Evolutionary conservation across 2,113 vertebrate species (phyloP).

Genomic region (Ceyx margarethae): DNA sequence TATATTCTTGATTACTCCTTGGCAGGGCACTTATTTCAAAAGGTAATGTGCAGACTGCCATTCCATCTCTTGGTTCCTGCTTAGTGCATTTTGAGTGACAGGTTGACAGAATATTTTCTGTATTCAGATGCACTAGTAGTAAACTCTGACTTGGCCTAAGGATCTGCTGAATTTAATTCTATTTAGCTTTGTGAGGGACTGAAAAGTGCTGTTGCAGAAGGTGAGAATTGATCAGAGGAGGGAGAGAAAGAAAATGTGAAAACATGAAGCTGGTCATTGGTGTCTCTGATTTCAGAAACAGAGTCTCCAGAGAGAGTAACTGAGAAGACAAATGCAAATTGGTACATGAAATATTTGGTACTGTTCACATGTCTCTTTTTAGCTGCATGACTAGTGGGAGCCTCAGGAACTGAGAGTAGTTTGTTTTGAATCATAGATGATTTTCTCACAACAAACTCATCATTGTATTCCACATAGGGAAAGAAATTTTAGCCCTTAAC

Average conservation of each 20-base stretch:
- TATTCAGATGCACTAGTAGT: not conserved
- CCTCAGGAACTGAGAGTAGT: not conserved
- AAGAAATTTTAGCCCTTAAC: not conserved
- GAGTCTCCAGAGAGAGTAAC: not conserved
- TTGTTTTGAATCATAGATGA: not conserved
- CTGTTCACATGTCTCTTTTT: not conserved
- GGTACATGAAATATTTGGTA: not conserved
- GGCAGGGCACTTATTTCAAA: not conserved
- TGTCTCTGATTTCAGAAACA: not conserved
- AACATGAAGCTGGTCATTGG: not conserved
- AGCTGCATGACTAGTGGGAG: not conserved
- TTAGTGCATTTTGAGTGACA: not conserved
- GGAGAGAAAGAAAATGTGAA: not conserved
- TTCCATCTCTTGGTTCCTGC: not conserved
- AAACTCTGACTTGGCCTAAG: not conserved
- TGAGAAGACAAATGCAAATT: not conserved
- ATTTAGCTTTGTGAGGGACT: not conserved
- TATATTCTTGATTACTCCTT: not conserved
- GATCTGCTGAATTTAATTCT: not conserved
- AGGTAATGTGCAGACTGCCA: not conserved
- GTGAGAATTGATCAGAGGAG: not conserved
- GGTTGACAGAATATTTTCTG: not conserved
- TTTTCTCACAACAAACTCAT: not conserved
- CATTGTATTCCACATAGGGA: not conserved
- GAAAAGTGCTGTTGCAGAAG: not conserved